Base-by-base conservation (phyloP, 2,797 vertebrate species). In the Anguilla marmorata region DNA sequence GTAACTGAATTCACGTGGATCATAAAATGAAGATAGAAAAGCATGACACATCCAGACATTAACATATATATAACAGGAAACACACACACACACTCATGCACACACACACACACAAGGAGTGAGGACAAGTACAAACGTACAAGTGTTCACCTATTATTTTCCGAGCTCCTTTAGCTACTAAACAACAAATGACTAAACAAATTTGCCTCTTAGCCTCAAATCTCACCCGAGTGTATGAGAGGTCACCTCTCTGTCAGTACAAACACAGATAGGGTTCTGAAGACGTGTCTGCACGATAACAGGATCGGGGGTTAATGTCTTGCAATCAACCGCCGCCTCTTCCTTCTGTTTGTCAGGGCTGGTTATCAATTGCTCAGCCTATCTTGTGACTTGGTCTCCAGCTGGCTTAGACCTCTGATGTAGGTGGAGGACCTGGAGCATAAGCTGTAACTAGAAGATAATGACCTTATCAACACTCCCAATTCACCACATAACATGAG, bases 251-350 rank as follows among this genome's bases (percentile, higher is more conserved):
- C 79, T 60, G 56, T 87, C 82, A 74, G 87, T 76, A 50, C 48
- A 72, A 74, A 74, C 14, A 85, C 60, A 88, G 87, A 85, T 88
- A 72, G 50, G 5, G 48, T 74, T 88, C 82, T 85, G 79, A 9
- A 50, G 41, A 82, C 79, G 21, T n/a, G 41, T 82, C 79, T 50
- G 45, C 41, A 3, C 50, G 79, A 82, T 82, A 82, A 50, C 79
- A 19, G 21, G 45, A 82, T 82, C 2, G 45, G 79, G 16, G 79
- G 79, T 48, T 48, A 82, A 50, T 41, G 56, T 87, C 89, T 87
- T 88, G 89, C 90, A 91, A 92, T 91, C 90, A 90, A 85, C 90
- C 88, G 89, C 89, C 90, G 87, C 88, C 88, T 91, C 89, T 85
- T 88, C 7, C 88, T 87, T 66, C 48, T 79, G 89, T 76, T 60